These are phyloP conservation scores for Adoxophyes honmai DNA, from an alignment of 1,140 invertebrate genomes.

Conservation along the genomic window DNA sequence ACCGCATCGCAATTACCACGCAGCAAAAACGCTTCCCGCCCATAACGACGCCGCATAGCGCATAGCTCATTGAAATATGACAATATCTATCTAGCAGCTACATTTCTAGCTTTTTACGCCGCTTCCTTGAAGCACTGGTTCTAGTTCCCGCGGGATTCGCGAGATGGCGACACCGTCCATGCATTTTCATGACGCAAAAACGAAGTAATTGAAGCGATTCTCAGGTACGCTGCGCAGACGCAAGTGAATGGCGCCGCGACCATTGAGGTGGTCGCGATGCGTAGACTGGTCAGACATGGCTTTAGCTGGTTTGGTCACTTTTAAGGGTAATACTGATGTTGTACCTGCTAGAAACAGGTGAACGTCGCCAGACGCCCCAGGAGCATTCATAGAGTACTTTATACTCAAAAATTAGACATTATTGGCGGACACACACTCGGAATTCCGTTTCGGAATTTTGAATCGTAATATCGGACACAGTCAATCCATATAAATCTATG, in stretches of 20 bases:
- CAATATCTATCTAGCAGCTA: too few relatives aligned
- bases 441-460: too few relatives aligned
- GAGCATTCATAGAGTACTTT: too few relatives aligned
- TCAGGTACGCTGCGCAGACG: not conserved
- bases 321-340: too few relatives aligned
- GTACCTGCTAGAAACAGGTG: too few relatives aligned
- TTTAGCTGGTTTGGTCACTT: too few relatives aligned
- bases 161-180: constrained; percentile 8
- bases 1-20: not conserved
- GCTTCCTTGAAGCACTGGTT: not conserved
- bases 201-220: constrained; percentile 15
- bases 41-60: not conserved
- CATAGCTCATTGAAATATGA: constrained; percentile 12
- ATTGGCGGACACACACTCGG: too few relatives aligned
- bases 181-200: constrained; percentile 16
- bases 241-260: not conserved
- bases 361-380: too few relatives aligned
- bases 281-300: too few relatives aligned
- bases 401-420: too few relatives aligned
- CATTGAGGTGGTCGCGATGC: not conserved
- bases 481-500: too few relatives aligned
- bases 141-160: not conserved
- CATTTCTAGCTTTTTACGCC: not conserved
- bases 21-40: not conserved
- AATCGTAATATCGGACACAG: too few relatives aligned